Conservation (phyloP, 1,140 invertebrate species). For the Temnothorax longispinosus region DNA sequence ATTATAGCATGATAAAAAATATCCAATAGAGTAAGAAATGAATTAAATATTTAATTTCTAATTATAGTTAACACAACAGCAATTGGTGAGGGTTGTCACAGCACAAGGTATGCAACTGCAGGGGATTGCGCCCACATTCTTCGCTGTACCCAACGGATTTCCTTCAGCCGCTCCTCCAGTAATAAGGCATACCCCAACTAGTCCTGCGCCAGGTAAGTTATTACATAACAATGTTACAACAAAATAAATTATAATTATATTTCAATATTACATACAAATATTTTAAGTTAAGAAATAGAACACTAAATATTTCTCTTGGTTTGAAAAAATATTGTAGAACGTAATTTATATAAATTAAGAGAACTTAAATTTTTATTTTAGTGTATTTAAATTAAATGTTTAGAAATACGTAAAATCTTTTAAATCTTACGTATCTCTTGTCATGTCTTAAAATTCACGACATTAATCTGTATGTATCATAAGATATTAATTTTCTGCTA, state of each 20-base stretch:
- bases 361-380: background rate
- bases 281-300: background rate
- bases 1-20: slow-evolving; percentile 24
- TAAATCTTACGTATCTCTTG: slow-evolving; percentile 4
- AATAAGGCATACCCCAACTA: slow-evolving; percentile 84
- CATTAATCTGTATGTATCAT: background rate
- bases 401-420: background rate
- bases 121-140: slow-evolving; percentile 83
- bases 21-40: slow-evolving; percentile 16
- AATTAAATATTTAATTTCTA: slow-evolving; percentile 42
- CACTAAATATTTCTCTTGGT: background rate
- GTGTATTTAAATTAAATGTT: slow-evolving; percentile 16
- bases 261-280: slow-evolving; percentile 1
- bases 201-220: slow-evolving; percentile 83
- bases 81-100: slow-evolving; percentile 84
- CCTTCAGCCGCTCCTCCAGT: slow-evolving; percentile 82
- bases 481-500: background rate
- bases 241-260: slow-evolving; percentile 8
- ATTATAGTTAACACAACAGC: slow-evolving; percentile 84
- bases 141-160: slow-evolving; percentile 85
- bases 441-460: background rate
- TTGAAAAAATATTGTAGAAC: background rate
- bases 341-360: background rate
- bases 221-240: background rate
- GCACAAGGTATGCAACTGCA: slow-evolving; percentile 84